Conservation (phyloP, 2,888 invertebrate species). For the Seira ritae region DNA sequence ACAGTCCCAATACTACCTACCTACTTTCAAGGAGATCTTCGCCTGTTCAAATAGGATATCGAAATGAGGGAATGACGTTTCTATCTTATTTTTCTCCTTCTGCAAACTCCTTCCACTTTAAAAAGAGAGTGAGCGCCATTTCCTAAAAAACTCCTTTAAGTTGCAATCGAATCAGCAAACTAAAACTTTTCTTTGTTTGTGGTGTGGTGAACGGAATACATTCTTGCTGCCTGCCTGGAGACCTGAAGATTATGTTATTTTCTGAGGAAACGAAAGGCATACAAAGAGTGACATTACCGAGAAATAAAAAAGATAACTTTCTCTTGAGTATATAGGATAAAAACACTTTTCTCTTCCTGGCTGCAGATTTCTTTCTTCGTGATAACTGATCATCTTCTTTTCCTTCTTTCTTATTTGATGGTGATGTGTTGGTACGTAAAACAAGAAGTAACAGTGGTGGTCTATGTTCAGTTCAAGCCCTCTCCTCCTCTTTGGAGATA, state of each 20-base stretch:
- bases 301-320: conserved; percentile 21
- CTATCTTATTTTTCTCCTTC: too few relatives aligned
- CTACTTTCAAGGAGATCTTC: too few relatives aligned
- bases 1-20: too few relatives aligned
- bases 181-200: conserved; percentile 2
- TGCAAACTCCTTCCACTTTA: neutral
- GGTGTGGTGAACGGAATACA: neutral
- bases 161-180: neutral
- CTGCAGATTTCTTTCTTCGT: conserved; percentile 17
- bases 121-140: neutral
- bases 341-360: neutral
- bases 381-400: conserved; percentile 36
- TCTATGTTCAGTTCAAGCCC: too few relatives aligned
- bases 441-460: too few relatives aligned
- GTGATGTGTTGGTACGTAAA: too few relatives aligned
- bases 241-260: conserved; percentile 46
- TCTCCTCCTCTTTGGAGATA: neutral
- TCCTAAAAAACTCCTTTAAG: neutral
- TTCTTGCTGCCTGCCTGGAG: neutral
- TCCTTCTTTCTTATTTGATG: neutral
- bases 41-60: too few relatives aligned
- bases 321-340: neutral
- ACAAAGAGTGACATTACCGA: conserved; percentile 47
- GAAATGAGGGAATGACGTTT: too few relatives aligned
- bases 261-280: conserved; percentile 34